These are phyloP conservation scores for Cephus runcator DNA, from an alignment of 2,888 invertebrate species.

Conservation along the genomic window DNA sequence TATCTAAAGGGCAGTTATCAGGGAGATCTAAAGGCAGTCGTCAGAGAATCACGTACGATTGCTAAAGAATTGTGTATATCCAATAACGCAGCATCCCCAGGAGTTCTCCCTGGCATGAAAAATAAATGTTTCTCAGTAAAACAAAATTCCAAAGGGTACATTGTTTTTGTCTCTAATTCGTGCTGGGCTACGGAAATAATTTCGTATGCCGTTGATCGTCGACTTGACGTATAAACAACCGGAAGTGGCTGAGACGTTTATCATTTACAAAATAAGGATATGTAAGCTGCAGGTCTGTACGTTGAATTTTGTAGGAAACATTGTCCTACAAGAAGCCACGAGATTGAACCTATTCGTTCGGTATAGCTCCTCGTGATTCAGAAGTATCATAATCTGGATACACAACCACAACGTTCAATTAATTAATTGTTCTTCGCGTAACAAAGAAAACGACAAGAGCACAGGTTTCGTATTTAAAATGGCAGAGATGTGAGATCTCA, in stretches of 20 bases:
- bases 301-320: not conserved
- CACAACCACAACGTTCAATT: not conserved
- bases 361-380: not conserved
- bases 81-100: not conserved
- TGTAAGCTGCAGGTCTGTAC: not conserved
- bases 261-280: not conserved
- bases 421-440: not conserved
- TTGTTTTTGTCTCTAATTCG: not conserved
- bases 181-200: not conserved
- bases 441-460: not conserved
- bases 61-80: not conserved
- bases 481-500: not conserved
- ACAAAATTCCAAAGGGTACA: not conserved
- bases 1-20: not conserved
- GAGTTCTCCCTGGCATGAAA: not conserved
- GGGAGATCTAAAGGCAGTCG: not conserved
- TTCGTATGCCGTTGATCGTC: not conserved
- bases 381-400: not conserved
- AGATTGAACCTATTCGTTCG: not conserved
- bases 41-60: not conserved
- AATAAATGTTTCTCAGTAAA: not conserved
- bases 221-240: not conserved
- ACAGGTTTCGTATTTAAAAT: not conserved
- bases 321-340: not conserved
- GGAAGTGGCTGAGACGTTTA: not conserved